Evolutionary conservation across 1,140 invertebrate species (phyloP).

Genomic region (Aphelinus certus): DNA sequence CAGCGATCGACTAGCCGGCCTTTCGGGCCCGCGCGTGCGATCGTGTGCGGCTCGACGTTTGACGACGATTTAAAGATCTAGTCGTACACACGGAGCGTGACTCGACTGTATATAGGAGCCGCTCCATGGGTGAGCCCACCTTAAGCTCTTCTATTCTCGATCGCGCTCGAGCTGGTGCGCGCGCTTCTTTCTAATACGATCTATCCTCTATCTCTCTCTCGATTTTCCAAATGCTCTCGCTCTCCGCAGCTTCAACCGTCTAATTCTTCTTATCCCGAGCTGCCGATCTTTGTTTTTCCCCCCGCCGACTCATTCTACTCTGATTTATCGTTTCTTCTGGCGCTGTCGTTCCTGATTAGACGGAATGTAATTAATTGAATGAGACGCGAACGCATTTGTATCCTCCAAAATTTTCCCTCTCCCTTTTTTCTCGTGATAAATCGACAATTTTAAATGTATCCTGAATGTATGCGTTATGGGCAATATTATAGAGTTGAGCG

Average conservation of each 20-base stretch:
- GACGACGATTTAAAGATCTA: constrained; percentile 55
- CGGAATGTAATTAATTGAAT: too few species aligned
- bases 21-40: background rate
- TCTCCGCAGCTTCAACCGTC: background rate
- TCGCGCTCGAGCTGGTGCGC: too few species aligned
- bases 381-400: too few species aligned
- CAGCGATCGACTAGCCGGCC: constrained; percentile 45
- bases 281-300: constrained; percentile 21
- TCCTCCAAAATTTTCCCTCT: too few species aligned
- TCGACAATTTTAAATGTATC: too few species aligned
- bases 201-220: constrained; percentile 3
- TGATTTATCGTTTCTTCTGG: background rate
- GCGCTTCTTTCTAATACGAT: constrained; percentile 21
- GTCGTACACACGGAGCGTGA: constrained; percentile 49
- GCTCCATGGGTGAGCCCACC: background rate
- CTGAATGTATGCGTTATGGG: too few species aligned
- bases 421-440: too few species aligned
- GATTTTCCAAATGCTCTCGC: background rate
- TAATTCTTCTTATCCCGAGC: background rate
- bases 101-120: constrained; percentile 55
- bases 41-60: constrained; percentile 42
- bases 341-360: background rate
- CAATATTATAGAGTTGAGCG: too few species aligned
- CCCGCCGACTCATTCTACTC: constrained; percentile 1
- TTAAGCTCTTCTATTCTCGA: background rate